Evolutionary conservation across 30 jellyfish, hydroid and myxozoan species (phyloP).

Genomic region (Cassiopea andromeda): DNA sequence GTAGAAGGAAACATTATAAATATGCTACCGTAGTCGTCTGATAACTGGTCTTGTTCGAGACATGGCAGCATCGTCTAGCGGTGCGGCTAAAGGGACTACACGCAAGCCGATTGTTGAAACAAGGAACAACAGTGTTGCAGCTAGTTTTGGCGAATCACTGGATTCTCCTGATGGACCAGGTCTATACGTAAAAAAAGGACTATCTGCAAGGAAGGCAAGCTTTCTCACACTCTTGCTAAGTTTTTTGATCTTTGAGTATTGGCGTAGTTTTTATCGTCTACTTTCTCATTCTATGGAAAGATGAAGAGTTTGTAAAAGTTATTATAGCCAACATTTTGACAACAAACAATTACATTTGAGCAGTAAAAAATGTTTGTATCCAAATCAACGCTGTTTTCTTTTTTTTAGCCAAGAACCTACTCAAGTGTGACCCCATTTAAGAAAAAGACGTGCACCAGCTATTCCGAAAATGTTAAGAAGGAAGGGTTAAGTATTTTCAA

Average conservation of each 20-base stretch:
- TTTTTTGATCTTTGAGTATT: no score
- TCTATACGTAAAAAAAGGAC: background rate
- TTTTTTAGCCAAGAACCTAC: conserved; percentile 28
- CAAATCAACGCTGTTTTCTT: no score
- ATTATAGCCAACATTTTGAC: no score
- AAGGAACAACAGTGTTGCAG: conserved; percentile 1
- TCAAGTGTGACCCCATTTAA: conserved; percentile 18
- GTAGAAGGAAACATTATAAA: background rate
- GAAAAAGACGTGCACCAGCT: conserved; percentile 45
- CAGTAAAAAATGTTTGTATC: no score
- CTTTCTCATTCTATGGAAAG: no score
- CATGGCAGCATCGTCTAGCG: background rate
- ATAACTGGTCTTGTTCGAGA: background rate
- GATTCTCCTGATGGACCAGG: background rate
- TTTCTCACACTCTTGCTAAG: background rate
- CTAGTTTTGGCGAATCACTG: conserved; percentile 35
- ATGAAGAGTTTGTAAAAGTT: no score
- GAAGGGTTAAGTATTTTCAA: conserved; percentile 8
- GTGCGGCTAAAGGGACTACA: background rate
- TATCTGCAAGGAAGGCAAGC: conserved; percentile 11
- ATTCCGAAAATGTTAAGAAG: conserved; percentile 11
- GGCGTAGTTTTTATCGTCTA: no score
- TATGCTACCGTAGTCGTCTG: background rate
- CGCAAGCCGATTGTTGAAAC: background rate
- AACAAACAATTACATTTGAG: no score